Base-by-base conservation (phyloP, 2,113 vertebrate species). In the Pterocles burchelli region DNA sequence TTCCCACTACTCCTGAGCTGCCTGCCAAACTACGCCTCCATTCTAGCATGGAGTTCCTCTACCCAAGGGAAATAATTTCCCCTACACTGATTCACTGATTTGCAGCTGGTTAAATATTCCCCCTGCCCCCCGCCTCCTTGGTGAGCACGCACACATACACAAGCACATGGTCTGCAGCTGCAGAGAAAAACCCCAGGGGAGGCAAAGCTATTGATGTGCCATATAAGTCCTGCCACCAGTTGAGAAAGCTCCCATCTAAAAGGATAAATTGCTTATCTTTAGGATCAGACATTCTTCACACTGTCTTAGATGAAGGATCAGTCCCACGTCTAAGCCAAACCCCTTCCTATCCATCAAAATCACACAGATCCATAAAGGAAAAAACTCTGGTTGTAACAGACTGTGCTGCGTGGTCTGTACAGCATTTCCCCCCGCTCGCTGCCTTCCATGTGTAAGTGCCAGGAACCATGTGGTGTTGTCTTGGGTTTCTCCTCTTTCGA, bases 151-250 rank as follows among this genome's bases (percentile, higher is more conserved):
- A 58, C 52, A 66, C 58, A 31, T 15, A 10, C n/a, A 51, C 59
- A 66, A 38, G 83, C 94, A 92, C 91, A 75, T 78, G 85, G 88
- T 36, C 57, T 90, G 90, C 95, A 97, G 96, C 93, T 96, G 95
- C 29, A 7, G 28, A 58, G 65, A 88, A 46, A 88, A 92, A 71
- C 52, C 90, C 59, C 76, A 57, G 63, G 90, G 92, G 90, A 92
- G 31, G 65, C 52, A 93, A 43, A 86, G 74, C 82, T 74, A 77
- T 72, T 90, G 88, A 93, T 71, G 83, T 84, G 88, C 79, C 76
- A 68, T 63, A 70, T 31, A 86, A 6, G 57, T 73, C 45, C 57
- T 48, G 73, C 85, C 93, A 95, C 90, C 85, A 94, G 79, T 58
- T 62, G 73, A 93, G 67, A 93, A 73, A n/a, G 67, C 31, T 90